Percentiles rank a stretch among this genome's conserved stretches.
These are phyloP conservation scores for Drosophila leontia DNA, from an alignment of 1,140 invertebrate species.

Conservation along the genomic window DNA sequence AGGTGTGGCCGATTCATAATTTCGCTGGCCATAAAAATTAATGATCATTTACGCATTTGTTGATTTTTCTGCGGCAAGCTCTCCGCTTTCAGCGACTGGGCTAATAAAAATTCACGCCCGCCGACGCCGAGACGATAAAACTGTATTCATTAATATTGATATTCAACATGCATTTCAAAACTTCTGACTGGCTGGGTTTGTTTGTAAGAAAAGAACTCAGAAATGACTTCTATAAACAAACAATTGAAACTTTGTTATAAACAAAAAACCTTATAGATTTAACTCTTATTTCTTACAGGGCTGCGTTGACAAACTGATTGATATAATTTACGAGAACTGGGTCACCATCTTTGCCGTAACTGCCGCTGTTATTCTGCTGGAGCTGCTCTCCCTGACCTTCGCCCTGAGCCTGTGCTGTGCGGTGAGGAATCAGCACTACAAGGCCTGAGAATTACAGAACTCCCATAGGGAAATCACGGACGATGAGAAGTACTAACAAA, in stretches of 20 bases:
- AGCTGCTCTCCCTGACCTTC: constrained; percentile 92
- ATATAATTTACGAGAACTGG: constrained; percentile 87
- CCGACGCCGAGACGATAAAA: constrained; percentile 49
- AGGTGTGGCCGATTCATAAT: constrained; percentile 49
- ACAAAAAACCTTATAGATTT: constrained; percentile 15
- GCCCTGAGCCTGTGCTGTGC: constrained; percentile 92
- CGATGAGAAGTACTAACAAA: constrained; percentile 84
- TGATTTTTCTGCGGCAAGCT: constrained; percentile 6
- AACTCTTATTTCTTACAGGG: constrained; percentile 86
- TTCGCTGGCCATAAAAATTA: constrained; percentile 59
- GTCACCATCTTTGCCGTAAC: constrained; percentile 88
- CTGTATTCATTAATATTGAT: constrained; percentile 74
- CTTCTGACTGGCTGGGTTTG: constrained; percentile 1
- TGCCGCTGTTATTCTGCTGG: constrained; percentile 88
- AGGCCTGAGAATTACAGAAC: constrained; percentile 87
- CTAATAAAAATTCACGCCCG: constrained; percentile 63
- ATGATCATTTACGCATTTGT: constrained; percentile 51
- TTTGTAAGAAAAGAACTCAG: background rate
- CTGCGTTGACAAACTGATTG: constrained; percentile 90
- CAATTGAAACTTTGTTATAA: constrained; percentile 24
- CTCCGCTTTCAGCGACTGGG: constrained; percentile 6
- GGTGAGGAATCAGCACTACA: constrained; percentile 89
- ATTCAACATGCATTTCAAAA: constrained; percentile 61
- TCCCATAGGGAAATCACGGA: constrained; percentile 84
- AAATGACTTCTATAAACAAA: constrained; percentile 50